phyloP scores from a whole-genome alignment of 1,140 invertebrate species.

The Leptinotarsa defecta region DNA sequence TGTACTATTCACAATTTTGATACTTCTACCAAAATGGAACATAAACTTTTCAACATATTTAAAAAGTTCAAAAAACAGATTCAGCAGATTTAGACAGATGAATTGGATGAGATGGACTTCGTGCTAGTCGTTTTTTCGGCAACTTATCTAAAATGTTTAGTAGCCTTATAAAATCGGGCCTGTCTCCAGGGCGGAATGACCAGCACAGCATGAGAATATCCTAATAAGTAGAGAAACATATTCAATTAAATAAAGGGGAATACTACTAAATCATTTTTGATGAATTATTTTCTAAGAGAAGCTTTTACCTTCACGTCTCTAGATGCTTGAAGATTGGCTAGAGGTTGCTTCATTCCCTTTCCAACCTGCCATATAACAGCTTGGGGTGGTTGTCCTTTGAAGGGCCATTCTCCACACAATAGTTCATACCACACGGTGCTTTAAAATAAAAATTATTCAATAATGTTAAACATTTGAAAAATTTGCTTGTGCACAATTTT shows the following conservation, averaged over 20 bases:
- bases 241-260: background rate
- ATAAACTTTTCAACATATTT: background rate
- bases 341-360: constrained; percentile 92
- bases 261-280: background rate
- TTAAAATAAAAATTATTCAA: constrained; percentile 44
- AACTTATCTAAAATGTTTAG: constrained; percentile 86
- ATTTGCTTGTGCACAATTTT: background rate
- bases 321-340: constrained; percentile 92
- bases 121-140: constrained; percentile 90
- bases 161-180: constrained; percentile 88
- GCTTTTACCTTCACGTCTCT: constrained; percentile 91
- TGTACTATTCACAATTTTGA: no score
- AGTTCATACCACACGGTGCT: constrained; percentile 99
- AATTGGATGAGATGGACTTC: constrained; percentile 96
- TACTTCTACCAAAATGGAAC: no score
- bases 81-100: constrained; percentile 90
- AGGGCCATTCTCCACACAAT: constrained; percentile 94
- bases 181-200: constrained; percentile 80
- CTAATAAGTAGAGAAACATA: constrained; percentile 58
- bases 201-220: constrained; percentile 97
- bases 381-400: constrained; percentile 89
- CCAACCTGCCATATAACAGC: constrained; percentile 98
- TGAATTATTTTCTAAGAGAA: background rate
- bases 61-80: constrained; percentile 76
- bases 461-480: background rate